Base-by-base conservation (phyloP, 1,140 invertebrate genomes). In the Drosophila eugracilis region DNA sequence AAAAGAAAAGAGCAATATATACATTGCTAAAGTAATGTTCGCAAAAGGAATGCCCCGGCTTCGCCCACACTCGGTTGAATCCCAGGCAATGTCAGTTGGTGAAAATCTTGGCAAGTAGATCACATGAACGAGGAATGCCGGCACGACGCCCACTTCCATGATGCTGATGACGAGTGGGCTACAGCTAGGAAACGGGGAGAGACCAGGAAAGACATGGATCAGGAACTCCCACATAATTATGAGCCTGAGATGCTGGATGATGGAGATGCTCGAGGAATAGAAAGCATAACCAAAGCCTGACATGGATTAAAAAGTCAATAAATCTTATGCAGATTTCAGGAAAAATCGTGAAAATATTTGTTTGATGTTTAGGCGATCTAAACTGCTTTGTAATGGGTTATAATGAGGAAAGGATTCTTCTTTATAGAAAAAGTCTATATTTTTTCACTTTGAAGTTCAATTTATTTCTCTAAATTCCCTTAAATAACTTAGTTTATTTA, bases 161-260 rank as follows among this genome's bases (percentile, higher is more conserved):
- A 39, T 37, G 63, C 37, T 15, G n/a, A 57, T 41, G 65, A 57
- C 26, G 65, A 70, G 65, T 70, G 42, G 66, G 66, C 42, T 34
- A 7, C 24, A 42, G 17, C 65, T 32, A 5, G 65, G 32, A 47
- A 48, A 39, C 26, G 32, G 21, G 47, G 45, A 58, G 22, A 50
- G 44, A 19, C 30, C 45, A 21, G 44, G 19, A 28, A 47, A 69
- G 42, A 69, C 41, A 45, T 26, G 28, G 63, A 70, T 55, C 42
- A 45, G 55, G 30, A 60, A 72, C 69, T 44, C 69, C 69, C 69
- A 72, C 67, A 72, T 72, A 67, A 44, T 69, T 69, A 69, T 69
- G 60, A 67, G 36, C 21, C 24, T 17, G 28, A n/a, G n/a, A n/a
- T n/a, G n/a, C n/a, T n/a, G n/a, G n/a, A 50, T 21, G 41, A 17